Base-by-base conservation (phyloP, 2,113 vertebrate genomes). In the Erpornis zantholeuca region DNA sequence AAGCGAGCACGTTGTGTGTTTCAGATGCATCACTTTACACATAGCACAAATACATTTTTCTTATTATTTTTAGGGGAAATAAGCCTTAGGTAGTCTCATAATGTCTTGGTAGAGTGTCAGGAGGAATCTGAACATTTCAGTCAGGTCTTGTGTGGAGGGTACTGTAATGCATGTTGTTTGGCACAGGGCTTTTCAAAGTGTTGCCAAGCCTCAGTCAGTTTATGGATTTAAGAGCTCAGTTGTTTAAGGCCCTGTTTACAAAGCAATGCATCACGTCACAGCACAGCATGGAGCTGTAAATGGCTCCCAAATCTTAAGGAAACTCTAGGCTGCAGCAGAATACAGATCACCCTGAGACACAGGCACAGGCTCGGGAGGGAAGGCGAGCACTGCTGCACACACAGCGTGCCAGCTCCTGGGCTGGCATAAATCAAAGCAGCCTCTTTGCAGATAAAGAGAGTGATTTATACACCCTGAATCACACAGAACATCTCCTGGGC, bases 201-300 rank as follows among this genome's bases (percentile, higher is more conserved):
- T 82, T 95, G 82, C 94, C 85, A 94, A 93, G 69, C 20, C 60
- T 36, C 49, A 76, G 76, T 35, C 90, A 92, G 60, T 94, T 96
- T 93, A 86, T 92, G 65, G 94, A 92, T 95, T 96, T 92, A 75
- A 81, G 92, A 88, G 15, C 56, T 76, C 1, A 3, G 57, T 82
- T 69, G 31, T 95, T 96, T 96, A 95, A 96, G 87, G 76, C 38
- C 64, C 76, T 91, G 64, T 76, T 96, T 95, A 92, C 85, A 92
- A 94, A 96, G 82, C 82, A 91, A 88, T 78, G 71, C 68, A 85
- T 92, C 90, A 91, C 76, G 92, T 82, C 94, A 83, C 86, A 89
- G 75, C 81, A 57, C 40, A 47, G 79, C 88, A 75, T 59, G 27
- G 82, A 69, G 69, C 57, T 84, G 80, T 88, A 96, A 96, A 95